Evolutionary conservation across 2,888 invertebrate genomes (phyloP).

Genomic region (Pelosia muscerda): DNA sequence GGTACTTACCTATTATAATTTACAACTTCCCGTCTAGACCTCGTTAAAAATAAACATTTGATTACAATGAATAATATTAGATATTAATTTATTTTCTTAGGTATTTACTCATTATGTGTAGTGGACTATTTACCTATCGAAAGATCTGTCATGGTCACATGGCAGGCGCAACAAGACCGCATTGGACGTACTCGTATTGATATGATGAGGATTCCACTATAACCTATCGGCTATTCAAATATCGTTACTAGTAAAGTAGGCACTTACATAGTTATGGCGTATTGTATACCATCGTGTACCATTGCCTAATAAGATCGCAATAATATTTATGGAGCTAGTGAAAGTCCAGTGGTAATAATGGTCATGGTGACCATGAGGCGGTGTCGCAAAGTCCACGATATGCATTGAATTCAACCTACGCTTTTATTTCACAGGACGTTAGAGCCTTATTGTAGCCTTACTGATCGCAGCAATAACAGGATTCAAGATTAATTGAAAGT

Average conservation of each 20-base stretch:
- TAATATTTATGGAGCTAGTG: conserved; percentile 60
- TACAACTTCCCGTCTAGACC: too few species aligned
- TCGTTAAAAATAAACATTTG: too few species aligned
- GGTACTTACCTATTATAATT: too few species aligned
- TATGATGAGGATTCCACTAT: background rate
- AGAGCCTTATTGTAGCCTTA: conserved; percentile 2
- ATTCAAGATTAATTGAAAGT: background rate
- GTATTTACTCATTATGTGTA: too few species aligned
- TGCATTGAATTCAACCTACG: conserved; percentile 42
- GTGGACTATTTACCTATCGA: background rate
- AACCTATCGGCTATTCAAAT: conserved; percentile 10
- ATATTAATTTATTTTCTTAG: background rate
- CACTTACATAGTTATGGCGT: conserved; percentile 25
- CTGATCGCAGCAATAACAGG: background rate
- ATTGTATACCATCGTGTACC: conserved; percentile 35
- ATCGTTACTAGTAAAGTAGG: conserved; percentile 25
- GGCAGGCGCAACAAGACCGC: background rate
- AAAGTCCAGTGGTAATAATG: conserved; percentile 59
- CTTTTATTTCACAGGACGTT: background rate
- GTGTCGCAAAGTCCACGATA: conserved; percentile 73
- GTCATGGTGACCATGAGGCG: conserved; percentile 60
- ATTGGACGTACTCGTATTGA: background rate
- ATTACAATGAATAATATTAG: background rate
- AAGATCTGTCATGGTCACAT: background rate
- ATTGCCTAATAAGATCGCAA: conserved; percentile 46